Conservation (phyloP, 2,888 invertebrate species). For the Xestoiulus laeticollis region DNA sequence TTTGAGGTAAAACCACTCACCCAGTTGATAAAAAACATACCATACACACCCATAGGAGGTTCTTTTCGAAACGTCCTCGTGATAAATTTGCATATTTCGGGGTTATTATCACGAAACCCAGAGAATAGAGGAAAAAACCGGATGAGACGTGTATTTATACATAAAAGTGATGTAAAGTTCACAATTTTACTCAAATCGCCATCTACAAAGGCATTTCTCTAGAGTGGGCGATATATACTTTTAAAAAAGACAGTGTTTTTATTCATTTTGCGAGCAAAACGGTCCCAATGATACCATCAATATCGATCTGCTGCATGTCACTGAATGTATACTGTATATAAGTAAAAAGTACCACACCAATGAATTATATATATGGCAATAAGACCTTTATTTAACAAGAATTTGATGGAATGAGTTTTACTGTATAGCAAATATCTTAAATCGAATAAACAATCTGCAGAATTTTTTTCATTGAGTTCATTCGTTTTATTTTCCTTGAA, state of each 20-base stretch:
- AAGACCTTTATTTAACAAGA: conserved; percentile 16
- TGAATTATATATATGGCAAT: conserved; percentile 40
- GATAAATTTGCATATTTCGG: too few species aligned
- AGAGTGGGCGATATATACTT: not conserved
- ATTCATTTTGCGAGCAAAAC: not conserved
- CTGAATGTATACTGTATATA: conserved; percentile 31
- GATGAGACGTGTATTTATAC: too few species aligned
- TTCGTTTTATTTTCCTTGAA: not conserved
- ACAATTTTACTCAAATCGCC: not conserved
- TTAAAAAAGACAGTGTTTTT: not conserved
- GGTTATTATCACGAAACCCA: too few species aligned
- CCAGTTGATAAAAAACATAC: too few species aligned
- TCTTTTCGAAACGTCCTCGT: too few species aligned
- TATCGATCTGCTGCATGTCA: not conserved
- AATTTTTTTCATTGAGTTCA: not conserved
- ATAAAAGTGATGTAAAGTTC: not conserved
- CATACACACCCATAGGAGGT: too few species aligned
- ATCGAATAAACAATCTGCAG: conserved; percentile 21
- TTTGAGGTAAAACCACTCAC: too few species aligned
- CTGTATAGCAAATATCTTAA: conserved; percentile 35
- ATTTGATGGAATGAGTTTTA: conserved; percentile 30
- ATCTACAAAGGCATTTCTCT: not conserved
- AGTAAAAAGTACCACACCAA: not conserved
- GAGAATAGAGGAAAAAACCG: too few species aligned
- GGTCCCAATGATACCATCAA: not conserved